Base-by-base conservation (phyloP, 2,888 invertebrate species). In the Acanthosepion pharaonis region DNA sequence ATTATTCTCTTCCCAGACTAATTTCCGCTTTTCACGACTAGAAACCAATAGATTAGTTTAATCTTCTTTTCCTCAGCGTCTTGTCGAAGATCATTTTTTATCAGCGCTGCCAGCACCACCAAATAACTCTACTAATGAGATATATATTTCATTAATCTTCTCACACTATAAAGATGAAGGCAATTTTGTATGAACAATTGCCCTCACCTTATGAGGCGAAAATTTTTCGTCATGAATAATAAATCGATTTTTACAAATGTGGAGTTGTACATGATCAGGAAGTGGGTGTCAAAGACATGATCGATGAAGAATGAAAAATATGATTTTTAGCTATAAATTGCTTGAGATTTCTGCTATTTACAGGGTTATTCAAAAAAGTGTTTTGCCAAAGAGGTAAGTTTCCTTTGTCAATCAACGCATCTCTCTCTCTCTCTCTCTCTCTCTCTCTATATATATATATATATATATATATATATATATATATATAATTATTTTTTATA, bases 121-220 rank as follows among this genome's bases (percentile, higher is more conserved):
- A 78, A 78, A 78, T 78, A 78, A 78, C 78, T n/a, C 78, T 33
- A n/a, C 78, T 78, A 78, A 78, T 78, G 78, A 78, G n/a, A 78
- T 78, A 78, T 78, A 78, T 78, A 78, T 78, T 78, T 78, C 78
- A 78, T 78, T 78, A 78, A 78, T 78, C 78, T n/a, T n/a, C 78
- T 78, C n/a, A 78, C n/a, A n/a, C n/a, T 78, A 33, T 33, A 78
- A 78, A n/a, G n/a, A 78, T n/a, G 78, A 78, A 78, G n/a, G n/a
- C n/a, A n/a, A 78, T n/a, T 78, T 78, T 78, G 15, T 23, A n/a
- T 78, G 9, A 78, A 78, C 78, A 33, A 78, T 78, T 78, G n/a
- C 4, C n/a, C 78, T 11, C 15, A 33, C 20, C n/a, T 78, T 11
- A 18, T 78, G 78, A 78, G 9, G 78, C 78, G 78, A 78, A n/a